phyloP scores from a whole-genome alignment of 1,140 invertebrate genomes.

The Zaprionus taronus region DNA sequence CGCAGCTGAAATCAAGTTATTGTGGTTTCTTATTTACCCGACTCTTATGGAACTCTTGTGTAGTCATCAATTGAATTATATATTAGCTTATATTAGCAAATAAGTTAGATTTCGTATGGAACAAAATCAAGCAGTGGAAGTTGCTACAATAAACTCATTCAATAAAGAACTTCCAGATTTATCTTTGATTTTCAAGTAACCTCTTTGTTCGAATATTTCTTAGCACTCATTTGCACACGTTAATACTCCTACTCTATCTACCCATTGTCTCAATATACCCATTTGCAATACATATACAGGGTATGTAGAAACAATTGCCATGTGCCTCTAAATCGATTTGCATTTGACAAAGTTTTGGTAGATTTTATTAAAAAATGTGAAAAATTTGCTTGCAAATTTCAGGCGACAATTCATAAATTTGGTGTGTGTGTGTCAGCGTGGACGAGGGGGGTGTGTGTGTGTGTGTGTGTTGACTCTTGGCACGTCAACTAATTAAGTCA shows the following conservation, averaged over 20 bases:
- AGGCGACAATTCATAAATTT: background rate
- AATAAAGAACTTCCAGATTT: no score
- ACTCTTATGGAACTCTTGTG: background rate
- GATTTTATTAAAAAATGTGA: constrained; percentile 2
- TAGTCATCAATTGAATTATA: background rate
- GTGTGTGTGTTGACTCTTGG: constrained; percentile 60
- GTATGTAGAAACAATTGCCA: constrained; percentile 1
- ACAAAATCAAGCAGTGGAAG: no score
- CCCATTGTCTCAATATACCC: background rate
- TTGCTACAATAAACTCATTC: background rate
- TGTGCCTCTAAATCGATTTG: background rate
- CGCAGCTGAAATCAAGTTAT: background rate
- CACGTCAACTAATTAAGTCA: constrained; percentile 80
- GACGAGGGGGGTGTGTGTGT: constrained; percentile 1
- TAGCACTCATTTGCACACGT: background rate
- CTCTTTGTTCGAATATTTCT: background rate
- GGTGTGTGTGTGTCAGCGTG: constrained; percentile 1
- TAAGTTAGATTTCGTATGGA: background rate
- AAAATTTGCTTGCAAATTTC: constrained; percentile 7
- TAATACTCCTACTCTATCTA: background rate
- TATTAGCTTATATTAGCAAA: background rate
- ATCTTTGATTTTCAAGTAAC: no score
- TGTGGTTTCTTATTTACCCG: background rate
- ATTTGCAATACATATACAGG: background rate
- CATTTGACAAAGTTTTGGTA: background rate